Percentiles rank a stretch among this genome's conserved stretches.
phyloP scores from a whole-genome alignment of 2,888 invertebrate genomes.

The Drosophila mercatorum region DNA sequence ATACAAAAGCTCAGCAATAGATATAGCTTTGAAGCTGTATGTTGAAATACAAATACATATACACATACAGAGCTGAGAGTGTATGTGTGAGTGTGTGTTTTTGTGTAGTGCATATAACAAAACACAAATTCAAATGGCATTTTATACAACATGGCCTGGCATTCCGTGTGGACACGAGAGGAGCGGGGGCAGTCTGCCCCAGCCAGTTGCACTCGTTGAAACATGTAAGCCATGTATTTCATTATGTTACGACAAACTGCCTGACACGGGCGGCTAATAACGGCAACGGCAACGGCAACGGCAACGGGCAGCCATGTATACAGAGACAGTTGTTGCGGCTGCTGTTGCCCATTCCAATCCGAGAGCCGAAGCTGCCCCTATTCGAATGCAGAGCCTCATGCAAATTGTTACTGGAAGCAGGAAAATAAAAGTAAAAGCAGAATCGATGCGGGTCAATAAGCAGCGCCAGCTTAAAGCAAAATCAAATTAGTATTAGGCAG shows the following conservation, averaged over 20 bases:
- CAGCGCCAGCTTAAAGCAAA: constrained; percentile 63
- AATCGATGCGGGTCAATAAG: constrained; percentile 69
- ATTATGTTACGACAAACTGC: constrained; percentile 78
- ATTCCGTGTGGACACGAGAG: constrained; percentile 15
- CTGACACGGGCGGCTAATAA: constrained; percentile 77
- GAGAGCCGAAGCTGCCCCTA: not conserved
- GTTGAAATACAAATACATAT: not conserved
- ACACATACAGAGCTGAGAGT: not conserved
- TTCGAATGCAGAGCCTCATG: constrained; percentile 34
- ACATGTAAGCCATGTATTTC: constrained; percentile 76
- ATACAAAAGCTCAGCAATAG: constrained; percentile 32
- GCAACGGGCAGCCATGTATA: constrained; percentile 22
- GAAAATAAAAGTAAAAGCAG: constrained; percentile 47
- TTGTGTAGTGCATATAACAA: constrained; percentile 38
- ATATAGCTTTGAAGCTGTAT: not conserved
- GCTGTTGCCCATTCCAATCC: constrained; percentile 31
- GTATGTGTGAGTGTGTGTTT: not conserved
- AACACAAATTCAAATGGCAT: constrained; percentile 78
- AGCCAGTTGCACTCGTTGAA: constrained; percentile 43
- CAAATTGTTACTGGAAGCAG: constrained; percentile 27
- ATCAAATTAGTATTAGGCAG: constrained; percentile 75
- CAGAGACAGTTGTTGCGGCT: constrained; percentile 18
- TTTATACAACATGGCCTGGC: constrained; percentile 55
- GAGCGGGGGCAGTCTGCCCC: not conserved
- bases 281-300: constrained; percentile 24